Conservation (phyloP, 2,888 invertebrate genomes). For the Hartigia nigra region DNA sequence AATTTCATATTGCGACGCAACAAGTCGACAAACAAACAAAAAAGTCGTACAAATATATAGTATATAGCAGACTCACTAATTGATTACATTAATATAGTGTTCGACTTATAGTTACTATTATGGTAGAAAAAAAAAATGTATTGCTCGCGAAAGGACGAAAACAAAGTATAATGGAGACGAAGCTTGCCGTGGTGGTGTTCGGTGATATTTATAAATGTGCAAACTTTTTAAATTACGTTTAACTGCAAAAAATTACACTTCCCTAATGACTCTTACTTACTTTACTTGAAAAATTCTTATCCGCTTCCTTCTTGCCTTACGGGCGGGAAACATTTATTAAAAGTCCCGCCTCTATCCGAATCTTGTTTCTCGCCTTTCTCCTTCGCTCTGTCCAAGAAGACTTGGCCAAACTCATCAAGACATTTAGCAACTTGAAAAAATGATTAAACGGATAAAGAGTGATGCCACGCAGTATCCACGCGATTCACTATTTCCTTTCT, state of each 20-base stretch:
- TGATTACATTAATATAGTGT: too few relatives aligned
- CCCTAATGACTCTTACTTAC: conserved; percentile 43
- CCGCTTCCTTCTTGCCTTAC: conserved; percentile 9
- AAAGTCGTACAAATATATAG: too few relatives aligned
- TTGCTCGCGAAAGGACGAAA: neutral
- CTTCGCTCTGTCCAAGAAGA: neutral
- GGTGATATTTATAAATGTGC: conserved; percentile 56
- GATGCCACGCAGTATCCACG: neutral
- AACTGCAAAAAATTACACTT: conserved; percentile 28
- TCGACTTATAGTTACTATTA: neutral
- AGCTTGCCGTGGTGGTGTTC: conserved; percentile 32
- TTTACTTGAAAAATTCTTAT: conserved; percentile 39
- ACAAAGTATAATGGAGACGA: conserved; percentile 9
- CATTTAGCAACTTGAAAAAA: neutral
- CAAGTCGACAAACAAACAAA: too few relatives aligned
- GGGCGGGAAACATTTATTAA: neutral
- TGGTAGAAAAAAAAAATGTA: neutral
- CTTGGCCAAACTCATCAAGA: conserved; percentile 1
- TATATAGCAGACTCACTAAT: too few relatives aligned
- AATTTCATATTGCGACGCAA: neutral
- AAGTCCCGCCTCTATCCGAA: neutral
- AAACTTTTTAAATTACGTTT: conserved; percentile 58
- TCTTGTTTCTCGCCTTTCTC: neutral
- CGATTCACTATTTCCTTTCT: neutral
- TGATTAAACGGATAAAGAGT: neutral